phyloP scores from a whole-genome alignment of 2,113 vertebrate genomes.

The Atrichornis clamosus region DNA sequence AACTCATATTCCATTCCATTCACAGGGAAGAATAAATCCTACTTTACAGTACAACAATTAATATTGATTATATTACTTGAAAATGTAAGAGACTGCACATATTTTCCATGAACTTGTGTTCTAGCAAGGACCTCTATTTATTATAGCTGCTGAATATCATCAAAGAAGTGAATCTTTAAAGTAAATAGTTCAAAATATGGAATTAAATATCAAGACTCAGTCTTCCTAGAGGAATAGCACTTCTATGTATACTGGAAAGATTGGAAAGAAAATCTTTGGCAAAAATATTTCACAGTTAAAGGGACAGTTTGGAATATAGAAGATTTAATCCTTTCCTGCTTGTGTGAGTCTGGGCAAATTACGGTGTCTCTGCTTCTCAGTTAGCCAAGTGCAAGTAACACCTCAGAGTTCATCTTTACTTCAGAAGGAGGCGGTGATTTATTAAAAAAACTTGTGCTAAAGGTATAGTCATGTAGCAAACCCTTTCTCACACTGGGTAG shows the following conservation, averaged over 20 bases:
- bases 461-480: not conserved
- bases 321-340: not conserved
- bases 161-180: not conserved
- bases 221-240: not conserved
- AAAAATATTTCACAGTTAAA: not conserved
- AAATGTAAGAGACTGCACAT: not conserved
- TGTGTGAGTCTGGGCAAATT: not conserved
- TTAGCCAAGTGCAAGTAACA: not conserved
- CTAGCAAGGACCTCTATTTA: not conserved
- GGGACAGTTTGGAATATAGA: not conserved
- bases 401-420: not conserved
- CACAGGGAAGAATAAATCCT: not conserved
- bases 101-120: not conserved
- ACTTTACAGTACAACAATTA: conserved; percentile 25
- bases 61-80: conserved; percentile 32
- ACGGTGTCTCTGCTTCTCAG: not conserved
- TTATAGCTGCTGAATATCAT: not conserved
- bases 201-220: not conserved
- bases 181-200: not conserved
- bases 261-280: not conserved
- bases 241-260: not conserved
- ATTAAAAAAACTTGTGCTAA: not conserved
- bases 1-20: conserved; percentile 1
- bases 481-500: not conserved
- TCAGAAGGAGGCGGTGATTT: not conserved